These are phyloP conservation scores for Gasterosteus nipponicus DNA, from an alignment of 2,113 vertebrate species.

Conservation along the genomic window DNA sequence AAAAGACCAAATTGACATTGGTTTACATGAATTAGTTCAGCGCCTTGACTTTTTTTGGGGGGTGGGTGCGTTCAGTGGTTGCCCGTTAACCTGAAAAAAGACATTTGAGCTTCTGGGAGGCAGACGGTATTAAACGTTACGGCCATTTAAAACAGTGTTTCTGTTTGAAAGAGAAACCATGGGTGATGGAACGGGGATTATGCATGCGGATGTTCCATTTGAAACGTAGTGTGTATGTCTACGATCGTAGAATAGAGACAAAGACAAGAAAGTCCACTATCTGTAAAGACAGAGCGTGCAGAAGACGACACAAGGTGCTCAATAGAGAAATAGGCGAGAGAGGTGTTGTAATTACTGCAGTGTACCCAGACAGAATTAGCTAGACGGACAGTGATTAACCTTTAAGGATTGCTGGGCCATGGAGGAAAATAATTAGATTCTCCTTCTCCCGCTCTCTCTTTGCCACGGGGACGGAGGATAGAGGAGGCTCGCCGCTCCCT, in stretches of 20 bases:
- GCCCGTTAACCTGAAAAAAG: background rate
- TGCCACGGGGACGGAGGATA: slow-evolving; percentile 29
- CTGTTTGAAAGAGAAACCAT: background rate
- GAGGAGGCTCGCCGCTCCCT: slow-evolving; percentile 46
- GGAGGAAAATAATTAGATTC: slow-evolving; percentile 80
- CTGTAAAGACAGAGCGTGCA: slow-evolving; percentile 8
- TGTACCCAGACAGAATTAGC: slow-evolving; percentile 71
- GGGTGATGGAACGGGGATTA: background rate
- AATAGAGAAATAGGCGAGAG: slow-evolving; percentile 12
- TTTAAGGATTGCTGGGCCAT: slow-evolving; percentile 77
- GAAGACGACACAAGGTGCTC: slow-evolving; percentile 29
- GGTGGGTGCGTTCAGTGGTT: too few relatives aligned
- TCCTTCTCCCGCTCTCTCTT: slow-evolving; percentile 34
- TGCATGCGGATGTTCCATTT: background rate
- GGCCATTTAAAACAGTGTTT: background rate
- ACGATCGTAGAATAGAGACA: background rate
- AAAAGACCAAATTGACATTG: background rate
- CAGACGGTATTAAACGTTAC: background rate
- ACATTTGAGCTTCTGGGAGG: background rate
- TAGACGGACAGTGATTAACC: slow-evolving; percentile 81
- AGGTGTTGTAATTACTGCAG: slow-evolving; percentile 73
- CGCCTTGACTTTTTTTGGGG: background rate
- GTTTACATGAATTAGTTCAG: background rate
- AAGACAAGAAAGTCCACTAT: background rate
- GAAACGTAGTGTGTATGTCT: background rate